phyloP scores from a whole-genome alignment of 2,888 invertebrate species.

The Eumerus sabulonum region DNA sequence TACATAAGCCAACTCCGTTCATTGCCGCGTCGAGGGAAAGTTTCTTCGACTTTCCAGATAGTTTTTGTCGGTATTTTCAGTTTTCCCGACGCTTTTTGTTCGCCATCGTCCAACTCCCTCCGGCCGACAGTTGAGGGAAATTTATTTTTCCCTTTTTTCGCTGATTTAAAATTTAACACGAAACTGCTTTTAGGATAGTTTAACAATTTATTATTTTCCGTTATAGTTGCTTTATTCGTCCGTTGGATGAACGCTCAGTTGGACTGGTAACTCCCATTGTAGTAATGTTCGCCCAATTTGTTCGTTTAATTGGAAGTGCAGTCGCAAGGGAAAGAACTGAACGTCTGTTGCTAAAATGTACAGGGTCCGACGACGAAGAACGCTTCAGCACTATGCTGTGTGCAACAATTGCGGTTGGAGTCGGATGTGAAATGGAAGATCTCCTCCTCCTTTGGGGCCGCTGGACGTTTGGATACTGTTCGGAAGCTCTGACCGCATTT shows the following conservation, averaged over 20 bases:
- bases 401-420: conserved; percentile 52
- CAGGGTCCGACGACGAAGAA: neutral
- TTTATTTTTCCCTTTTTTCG: conserved; percentile 32
- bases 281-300: conserved; percentile 66
- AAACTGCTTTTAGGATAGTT: conserved; percentile 68
- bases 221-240: conserved; percentile 41
- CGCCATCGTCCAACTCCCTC: neutral
- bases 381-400: neutral
- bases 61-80: conserved; percentile 51
- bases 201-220: conserved; percentile 64
- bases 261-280: conserved; percentile 32
- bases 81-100: conserved; percentile 34
- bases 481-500: conserved; percentile 28
- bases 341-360: conserved; percentile 20
- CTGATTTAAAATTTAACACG: conserved; percentile 65
- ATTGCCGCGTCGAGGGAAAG: conserved; percentile 24
- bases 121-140: conserved; percentile 23
- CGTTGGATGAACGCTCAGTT: conserved; percentile 8
- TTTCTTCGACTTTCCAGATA: conserved; percentile 59
- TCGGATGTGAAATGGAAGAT: conserved; percentile 19
- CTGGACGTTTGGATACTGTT: conserved; percentile 11
- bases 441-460: neutral
- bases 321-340: conserved; percentile 49
- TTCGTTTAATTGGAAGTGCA: conserved; percentile 63
- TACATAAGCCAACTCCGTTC: conserved; percentile 35